Conservation (phyloP, 2,113 vertebrate genomes). For the Muscicapa adusta region DNA sequence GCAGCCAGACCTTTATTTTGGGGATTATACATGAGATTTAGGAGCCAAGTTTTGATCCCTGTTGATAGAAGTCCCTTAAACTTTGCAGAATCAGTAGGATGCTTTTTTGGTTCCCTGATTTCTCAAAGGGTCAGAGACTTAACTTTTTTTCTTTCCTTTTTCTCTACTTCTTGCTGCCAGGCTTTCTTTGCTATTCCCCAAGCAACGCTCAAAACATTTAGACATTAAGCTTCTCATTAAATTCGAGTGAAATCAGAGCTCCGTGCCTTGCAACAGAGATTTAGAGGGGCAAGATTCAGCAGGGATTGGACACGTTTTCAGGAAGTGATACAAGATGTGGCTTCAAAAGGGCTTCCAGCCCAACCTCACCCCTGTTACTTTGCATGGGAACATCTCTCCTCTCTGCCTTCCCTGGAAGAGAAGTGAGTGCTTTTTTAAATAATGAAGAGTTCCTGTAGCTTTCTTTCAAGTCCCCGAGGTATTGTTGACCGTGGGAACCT, state of each 20-base stretch:
- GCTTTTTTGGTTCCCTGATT: not conserved
- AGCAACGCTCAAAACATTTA: not conserved
- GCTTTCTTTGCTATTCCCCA: slow-evolving; percentile 1
- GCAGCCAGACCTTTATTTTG: not conserved
- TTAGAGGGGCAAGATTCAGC: not conserved
- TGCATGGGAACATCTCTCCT: not conserved
- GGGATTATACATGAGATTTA: not conserved
- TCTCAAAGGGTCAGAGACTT: not conserved
- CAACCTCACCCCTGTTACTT: not conserved
- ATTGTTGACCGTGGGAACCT: not conserved
- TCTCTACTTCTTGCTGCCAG: not conserved
- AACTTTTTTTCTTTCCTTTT: not conserved
- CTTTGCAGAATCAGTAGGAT: not conserved
- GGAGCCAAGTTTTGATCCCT: not conserved
- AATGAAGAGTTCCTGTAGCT: not conserved
- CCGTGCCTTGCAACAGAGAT: not conserved
- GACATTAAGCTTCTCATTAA: not conserved
- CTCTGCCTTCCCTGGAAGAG: not conserved
- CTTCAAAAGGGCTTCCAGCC: not conserved
- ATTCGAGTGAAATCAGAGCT: not conserved
- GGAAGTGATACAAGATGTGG: not conserved
- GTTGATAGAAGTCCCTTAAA: not conserved
- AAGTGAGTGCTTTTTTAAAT: not conserved
- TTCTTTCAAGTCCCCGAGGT: not conserved
- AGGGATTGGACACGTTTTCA: not conserved